These are phyloP conservation scores for Emydocephalus ijimae DNA, from an alignment of 2,113 vertebrate genomes.

Conservation along the genomic window DNA sequence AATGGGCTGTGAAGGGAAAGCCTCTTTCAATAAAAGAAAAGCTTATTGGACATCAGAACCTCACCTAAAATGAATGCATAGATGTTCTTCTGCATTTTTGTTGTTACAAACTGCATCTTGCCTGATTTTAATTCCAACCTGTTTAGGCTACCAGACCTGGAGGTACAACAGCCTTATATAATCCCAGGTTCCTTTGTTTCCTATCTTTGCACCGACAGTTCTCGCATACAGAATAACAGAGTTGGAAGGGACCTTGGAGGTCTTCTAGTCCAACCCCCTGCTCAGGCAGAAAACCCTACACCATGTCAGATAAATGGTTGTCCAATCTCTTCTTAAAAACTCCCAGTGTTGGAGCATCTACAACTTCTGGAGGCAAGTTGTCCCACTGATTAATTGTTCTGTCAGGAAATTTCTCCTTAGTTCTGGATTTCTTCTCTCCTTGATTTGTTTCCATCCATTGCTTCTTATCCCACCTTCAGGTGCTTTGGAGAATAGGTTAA, in stretches of 20 bases:
- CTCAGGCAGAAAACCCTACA: no score
- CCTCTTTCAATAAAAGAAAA: neutral
- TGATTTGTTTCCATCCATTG: neutral
- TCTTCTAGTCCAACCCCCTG: no score
- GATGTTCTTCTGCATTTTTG: neutral
- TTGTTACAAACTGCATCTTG: neutral
- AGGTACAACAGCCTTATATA: neutral
- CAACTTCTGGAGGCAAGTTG: no score
- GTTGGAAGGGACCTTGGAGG: no score
- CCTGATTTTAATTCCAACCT: neutral
- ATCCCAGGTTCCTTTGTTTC: neutral
- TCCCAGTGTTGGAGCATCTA: no score
- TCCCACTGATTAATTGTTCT: no score
- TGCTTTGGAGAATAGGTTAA: neutral
- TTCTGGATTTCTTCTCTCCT: neutral
- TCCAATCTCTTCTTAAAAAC: no score
- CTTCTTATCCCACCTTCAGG: neutral
- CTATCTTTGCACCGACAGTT: neutral
- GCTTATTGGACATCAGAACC: neutral
- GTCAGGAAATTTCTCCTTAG: neutral
- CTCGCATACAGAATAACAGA: neutral
- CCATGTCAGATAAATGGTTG: no score
- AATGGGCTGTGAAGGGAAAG: neutral
- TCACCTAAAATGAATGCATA: neutral
- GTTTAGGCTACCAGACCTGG: neutral